Evolutionary conservation across 1,140 invertebrate species (phyloP), one percentile per base, ranked within the genome.

Genomic region (Diachasma alloeum): DNA sequence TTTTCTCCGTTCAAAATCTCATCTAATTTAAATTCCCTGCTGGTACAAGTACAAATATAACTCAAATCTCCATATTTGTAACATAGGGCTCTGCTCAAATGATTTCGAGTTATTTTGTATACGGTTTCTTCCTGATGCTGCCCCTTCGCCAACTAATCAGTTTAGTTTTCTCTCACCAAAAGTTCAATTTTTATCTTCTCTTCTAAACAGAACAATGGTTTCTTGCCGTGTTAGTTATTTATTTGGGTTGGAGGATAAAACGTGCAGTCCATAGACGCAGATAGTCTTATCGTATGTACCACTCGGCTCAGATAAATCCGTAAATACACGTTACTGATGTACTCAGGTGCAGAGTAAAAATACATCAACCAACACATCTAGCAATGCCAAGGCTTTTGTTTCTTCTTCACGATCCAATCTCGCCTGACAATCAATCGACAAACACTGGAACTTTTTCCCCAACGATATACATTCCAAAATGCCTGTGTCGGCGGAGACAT

Each of bases 251-350:
- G 6, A 56, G 59, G 59, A 63, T 26, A 15, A 63, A 4, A 63
- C 19, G 48, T 22, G 1, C 48, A 56, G 59, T 63, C 19, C 9
- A 63, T 19, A 26, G 24, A 63, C 6, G 59, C 11, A 63, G 59
- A 63, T 26, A 63, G 59, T 63, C 59, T 63, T 63, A 63, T 63
- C 59, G 59, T 31, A 26, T 63, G 59, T 63, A 31, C 22, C 59
- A 63, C 59, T 22, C 19, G 59, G 19, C 59, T 24, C 22, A 31
- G 19, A 63, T 63, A 63, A 63, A 63, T 63, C 59, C 59, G 59
- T 63, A 63, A 63, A 63, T 59, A 59, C 19, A 63, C 24, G 59
- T 17, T 63, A 13, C 59, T 9, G 19, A 63, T 63, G 59, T 63
- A 63, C 59, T 63, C 59, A 63, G 59, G 59, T 63, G 59, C 59